Evolutionary conservation across 2,888 invertebrate genomes (phyloP).

Genomic region (Apodemia mormo): DNA sequence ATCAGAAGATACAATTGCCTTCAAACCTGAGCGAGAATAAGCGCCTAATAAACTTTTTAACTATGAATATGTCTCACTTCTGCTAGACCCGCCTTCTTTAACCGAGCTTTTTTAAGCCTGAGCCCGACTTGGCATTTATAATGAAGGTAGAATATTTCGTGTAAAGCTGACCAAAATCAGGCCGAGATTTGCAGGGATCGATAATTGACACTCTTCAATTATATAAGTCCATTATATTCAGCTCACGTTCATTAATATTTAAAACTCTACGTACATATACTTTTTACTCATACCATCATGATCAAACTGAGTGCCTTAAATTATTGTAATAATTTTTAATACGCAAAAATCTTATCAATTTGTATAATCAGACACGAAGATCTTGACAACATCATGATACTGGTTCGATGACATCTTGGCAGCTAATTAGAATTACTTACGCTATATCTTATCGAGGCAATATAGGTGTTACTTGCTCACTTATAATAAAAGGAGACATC

Average conservation of each 20-base stretch:
- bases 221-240: too few relatives aligned
- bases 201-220: too few relatives aligned
- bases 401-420: slow-evolving; percentile 36
- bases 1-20: too few relatives aligned
- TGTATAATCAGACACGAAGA: slow-evolving; percentile 30
- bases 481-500: slow-evolving; percentile 41
- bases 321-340: slow-evolving; percentile 16
- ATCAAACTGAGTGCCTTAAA: neutral
- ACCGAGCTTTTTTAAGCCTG: too few relatives aligned
- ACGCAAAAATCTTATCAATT: slow-evolving; percentile 23
- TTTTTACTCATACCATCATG: slow-evolving; percentile 37
- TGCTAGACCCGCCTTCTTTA: too few relatives aligned
- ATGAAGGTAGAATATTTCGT: too few relatives aligned
- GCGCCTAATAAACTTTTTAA: too few relatives aligned
- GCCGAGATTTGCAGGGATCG: too few relatives aligned
- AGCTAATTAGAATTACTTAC: slow-evolving; percentile 39
- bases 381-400: slow-evolving; percentile 29
- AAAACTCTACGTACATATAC: slow-evolving; percentile 27
- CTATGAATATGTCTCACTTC: too few relatives aligned
- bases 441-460: slow-evolving; percentile 35
- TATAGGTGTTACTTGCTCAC: slow-evolving; percentile 27
- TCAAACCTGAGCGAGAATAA: too few relatives aligned
- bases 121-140: too few relatives aligned
- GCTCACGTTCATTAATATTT: neutral
- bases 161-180: too few relatives aligned